A percentile compares a stretch with the other conserved stretches of the same genome.
These are phyloP conservation scores for Stenurella melanura DNA, from an alignment of 2,888 invertebrate genomes.

Conservation along the genomic window DNA sequence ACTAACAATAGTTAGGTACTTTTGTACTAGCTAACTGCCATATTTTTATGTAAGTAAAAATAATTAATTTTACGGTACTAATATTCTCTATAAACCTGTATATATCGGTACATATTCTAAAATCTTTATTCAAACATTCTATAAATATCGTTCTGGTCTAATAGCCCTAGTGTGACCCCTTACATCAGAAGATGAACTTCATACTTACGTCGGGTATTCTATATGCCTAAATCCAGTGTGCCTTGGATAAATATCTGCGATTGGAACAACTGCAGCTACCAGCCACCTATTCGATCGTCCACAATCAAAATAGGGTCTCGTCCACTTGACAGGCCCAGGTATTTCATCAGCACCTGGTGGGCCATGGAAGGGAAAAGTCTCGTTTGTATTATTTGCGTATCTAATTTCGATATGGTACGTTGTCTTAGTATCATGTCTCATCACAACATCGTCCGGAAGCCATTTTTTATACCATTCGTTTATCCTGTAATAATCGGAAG, in stretches of 20 bases:
- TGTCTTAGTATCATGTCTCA: slow-evolving; percentile 92
- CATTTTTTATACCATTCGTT: slow-evolving; percentile 96
- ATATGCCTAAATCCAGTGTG: slow-evolving; percentile 95
- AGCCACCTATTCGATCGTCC: slow-evolving; percentile 97
- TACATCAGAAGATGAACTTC: background rate
- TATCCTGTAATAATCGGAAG: slow-evolving; percentile 90
- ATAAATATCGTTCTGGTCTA: background rate
- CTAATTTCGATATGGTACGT: slow-evolving; percentile 91
- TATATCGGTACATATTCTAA: no score
- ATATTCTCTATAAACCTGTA: no score
- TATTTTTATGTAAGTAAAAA: no score
- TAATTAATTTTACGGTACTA: no score
- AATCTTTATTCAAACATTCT: no score
- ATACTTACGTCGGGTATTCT: slow-evolving; percentile 91
- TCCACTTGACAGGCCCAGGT: slow-evolving; percentile 95
- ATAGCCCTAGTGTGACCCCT: background rate
- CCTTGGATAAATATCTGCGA: slow-evolving; percentile 95
- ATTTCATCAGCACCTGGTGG: slow-evolving; percentile 93
- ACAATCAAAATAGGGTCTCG: slow-evolving; percentile 97
- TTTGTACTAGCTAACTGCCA: no score
- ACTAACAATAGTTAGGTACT: no score
- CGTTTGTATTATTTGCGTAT: slow-evolving; percentile 95
- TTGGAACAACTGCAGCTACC: slow-evolving; percentile 93
- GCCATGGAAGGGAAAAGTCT: slow-evolving; percentile 96
- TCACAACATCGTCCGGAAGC: slow-evolving; percentile 89